Evolutionary conservation across 30 jellyfish, hydroid and myxozoan species (phyloP).

Genomic region (Cassiopea xamachana): DNA sequence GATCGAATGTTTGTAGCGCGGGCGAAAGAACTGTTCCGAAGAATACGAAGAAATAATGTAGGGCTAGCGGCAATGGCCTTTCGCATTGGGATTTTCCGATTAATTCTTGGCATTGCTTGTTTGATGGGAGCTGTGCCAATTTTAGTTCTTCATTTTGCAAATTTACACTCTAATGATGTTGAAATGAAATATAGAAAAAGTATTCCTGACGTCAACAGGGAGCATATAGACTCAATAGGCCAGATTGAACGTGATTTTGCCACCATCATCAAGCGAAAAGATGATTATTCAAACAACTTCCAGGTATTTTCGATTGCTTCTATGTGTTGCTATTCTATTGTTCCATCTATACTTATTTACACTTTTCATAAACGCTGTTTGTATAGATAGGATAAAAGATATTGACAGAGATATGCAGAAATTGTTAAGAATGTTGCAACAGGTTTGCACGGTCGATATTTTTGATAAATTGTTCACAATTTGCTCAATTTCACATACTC

Average conservation of each 20-base stretch:
- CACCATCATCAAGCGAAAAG: background rate
- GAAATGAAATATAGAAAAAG: conserved; percentile 53
- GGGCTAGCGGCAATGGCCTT: conserved; percentile 21
- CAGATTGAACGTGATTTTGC: background rate
- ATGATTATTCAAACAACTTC: background rate
- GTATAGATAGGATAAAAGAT: background rate
- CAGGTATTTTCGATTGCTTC: background rate
- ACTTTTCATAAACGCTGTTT: background rate
- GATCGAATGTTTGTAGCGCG: conserved; percentile 50
- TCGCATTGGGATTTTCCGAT: conserved; percentile 73
- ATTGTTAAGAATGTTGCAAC: background rate
- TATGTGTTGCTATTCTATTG: background rate
- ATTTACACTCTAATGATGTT: conserved; percentile 57
- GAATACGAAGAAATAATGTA: background rate
- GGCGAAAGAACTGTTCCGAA: conserved; percentile 4
- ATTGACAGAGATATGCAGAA: background rate
- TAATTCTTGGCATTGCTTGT: conserved; percentile 78
- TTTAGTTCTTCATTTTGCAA: conserved; percentile 67
- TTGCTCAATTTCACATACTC: no score
- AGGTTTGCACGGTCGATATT: background rate
- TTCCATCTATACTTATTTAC: background rate
- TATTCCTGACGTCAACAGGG: conserved; percentile 7
- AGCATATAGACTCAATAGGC: conserved; percentile 35
- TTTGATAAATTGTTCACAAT: background rate
- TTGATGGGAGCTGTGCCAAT: conserved; percentile 88